Conservation (phyloP, 2,888 invertebrate species). For the Microplitis manilae region DNA sequence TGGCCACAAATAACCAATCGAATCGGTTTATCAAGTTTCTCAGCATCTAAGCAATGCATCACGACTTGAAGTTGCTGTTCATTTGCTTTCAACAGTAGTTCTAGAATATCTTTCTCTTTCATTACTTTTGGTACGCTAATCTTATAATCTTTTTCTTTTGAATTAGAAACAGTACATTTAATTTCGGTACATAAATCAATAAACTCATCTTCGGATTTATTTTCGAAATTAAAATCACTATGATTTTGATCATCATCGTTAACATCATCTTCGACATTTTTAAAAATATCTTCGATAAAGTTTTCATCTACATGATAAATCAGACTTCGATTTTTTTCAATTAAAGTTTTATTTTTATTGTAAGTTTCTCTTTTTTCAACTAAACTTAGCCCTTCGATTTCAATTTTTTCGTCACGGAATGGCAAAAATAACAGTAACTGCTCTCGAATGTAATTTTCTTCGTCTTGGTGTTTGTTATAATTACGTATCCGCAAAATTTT, state of each 20-base stretch:
- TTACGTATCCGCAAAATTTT: conserved; percentile 13
- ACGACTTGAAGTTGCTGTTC: neutral
- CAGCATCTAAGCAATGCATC: conserved; percentile 17
- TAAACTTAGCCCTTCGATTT: neutral
- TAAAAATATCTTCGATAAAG: conserved; percentile 8
- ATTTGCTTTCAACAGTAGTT: conserved; percentile 1
- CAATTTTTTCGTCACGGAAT: conserved; percentile 13
- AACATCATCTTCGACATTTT: neutral
- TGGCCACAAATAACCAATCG: neutral
- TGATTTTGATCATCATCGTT: neutral
- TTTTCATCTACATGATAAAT: conserved; percentile 6
- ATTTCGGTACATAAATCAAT: neutral
- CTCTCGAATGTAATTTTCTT: conserved; percentile 21
- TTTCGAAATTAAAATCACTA: neutral
- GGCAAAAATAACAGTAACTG: conserved; percentile 23
- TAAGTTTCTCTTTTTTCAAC: conserved; percentile 5
- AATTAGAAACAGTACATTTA: neutral
- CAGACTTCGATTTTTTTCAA: conserved; percentile 8
- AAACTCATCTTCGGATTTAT: neutral
- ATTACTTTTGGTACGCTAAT: conserved; percentile 12
- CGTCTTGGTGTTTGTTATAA: neutral
- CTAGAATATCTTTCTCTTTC: conserved; percentile 12
- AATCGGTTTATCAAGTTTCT: conserved; percentile 4
- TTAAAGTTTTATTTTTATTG: neutral
- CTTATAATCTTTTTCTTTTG: conserved; percentile 2